Evolutionary conservation across 2,113 vertebrate species (phyloP).

Genomic region (Serinus canaria): DNA sequence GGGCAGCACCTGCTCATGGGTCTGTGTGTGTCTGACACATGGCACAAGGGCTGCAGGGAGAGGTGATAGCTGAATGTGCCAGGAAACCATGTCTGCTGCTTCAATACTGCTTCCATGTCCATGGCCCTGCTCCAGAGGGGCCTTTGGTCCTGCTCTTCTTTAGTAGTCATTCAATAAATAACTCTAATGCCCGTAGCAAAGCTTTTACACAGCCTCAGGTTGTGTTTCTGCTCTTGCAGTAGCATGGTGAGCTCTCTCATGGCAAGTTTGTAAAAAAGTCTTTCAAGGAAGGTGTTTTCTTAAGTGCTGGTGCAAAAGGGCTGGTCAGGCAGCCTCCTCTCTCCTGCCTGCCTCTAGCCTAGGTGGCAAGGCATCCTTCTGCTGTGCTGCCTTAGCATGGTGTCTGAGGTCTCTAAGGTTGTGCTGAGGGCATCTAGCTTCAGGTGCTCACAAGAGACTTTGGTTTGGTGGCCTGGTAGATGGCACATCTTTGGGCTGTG

Average conservation of each 20-base stretch:
- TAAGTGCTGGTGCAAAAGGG: constrained; percentile 48
- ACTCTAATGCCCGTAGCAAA: constrained; percentile 2
- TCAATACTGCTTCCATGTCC: background rate
- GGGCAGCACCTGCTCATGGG: fast-evolving
- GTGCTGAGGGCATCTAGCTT: background rate
- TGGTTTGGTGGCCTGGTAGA: background rate
- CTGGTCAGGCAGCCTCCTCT: background rate
- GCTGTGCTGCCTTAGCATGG: background rate
- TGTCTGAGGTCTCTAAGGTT: background rate
- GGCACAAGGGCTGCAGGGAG: background rate
- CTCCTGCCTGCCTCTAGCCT: background rate
- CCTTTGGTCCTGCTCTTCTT: constrained; percentile 41
- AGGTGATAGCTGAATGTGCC: fast-evolving
- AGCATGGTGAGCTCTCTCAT: background rate
- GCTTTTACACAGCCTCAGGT: background rate
- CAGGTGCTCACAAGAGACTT: background rate
- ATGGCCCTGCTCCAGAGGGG: background rate
- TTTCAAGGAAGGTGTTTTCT: background rate
- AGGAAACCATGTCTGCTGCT: background rate
- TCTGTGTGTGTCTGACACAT: background rate
- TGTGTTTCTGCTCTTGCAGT: background rate
- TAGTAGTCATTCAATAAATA: constrained; percentile 60
- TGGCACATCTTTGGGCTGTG: background rate
- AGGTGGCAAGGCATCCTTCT: background rate
- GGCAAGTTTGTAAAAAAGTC: background rate